Evolutionary conservation across 1,140 invertebrate species (phyloP).

Genomic region (Ooceraea biroi): DNA sequence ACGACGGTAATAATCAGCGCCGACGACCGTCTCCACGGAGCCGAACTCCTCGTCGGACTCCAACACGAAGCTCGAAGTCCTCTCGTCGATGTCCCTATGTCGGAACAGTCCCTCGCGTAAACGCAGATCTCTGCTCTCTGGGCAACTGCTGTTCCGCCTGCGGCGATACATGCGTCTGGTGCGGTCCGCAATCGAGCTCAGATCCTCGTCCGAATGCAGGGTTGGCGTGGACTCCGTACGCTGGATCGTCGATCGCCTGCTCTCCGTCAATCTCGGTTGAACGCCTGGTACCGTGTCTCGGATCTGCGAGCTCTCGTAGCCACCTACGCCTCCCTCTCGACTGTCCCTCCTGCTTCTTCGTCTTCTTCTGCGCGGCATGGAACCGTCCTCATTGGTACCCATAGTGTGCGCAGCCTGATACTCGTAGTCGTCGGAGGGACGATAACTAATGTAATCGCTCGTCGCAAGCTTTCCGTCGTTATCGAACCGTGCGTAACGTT

Average conservation of each 20-base stretch:
- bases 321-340: conserved; percentile 51
- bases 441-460: conserved; percentile 69
- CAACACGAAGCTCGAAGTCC: conserved; percentile 71
- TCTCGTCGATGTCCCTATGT: conserved; percentile 33
- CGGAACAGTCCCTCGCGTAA: conserved; percentile 40
- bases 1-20: conserved; percentile 69
- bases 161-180: conserved; percentile 72
- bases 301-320: conserved; percentile 74
- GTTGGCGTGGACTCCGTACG: conserved; percentile 82
- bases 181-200: conserved; percentile 69
- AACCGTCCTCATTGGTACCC: conserved; percentile 43
- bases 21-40: conserved; percentile 82
- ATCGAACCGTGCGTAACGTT: conserved; percentile 66
- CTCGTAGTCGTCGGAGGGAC: conserved; percentile 75
- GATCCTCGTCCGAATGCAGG: conserved; percentile 79
- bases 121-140: conserved; percentile 75
- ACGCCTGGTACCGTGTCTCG: conserved; percentile 36
- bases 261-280: conserved; percentile 73
- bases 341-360: conserved; percentile 71
- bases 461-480: conserved; percentile 61
- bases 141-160: conserved; percentile 81
- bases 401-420: conserved; percentile 58
- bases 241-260: conserved; percentile 70
- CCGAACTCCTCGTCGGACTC: conserved; percentile 84
- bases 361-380: conserved; percentile 61